Base-by-base conservation (phyloP, 2,888 invertebrate species). In the Eupithecia insigniata region DNA sequence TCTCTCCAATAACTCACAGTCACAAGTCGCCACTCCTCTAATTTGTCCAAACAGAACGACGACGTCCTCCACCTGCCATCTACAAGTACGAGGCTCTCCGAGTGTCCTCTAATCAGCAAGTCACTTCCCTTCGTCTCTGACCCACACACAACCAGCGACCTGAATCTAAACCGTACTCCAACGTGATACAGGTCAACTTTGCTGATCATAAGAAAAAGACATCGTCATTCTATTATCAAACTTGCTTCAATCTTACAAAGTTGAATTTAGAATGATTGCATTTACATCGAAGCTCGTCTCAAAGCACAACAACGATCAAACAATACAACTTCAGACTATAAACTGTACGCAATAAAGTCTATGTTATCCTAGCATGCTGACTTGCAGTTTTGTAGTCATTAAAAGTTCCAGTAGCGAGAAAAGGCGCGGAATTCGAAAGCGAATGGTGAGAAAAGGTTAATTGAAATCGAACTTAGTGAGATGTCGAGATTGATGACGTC, bases 351-450 rank as follows among this genome's bases (percentile, higher is more conserved):
- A 0, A 62, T 72, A 73, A 39, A 61, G 72, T 46, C 46, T n/a
- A 69, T 43, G 12, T 36, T 16, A 26, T 26, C 12, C 5, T 43
- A 60, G 30, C 66, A 72, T 58, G 74, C 76, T 83, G 83, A 83
- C 82, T 84, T 80, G 83, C 83, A 80, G 66, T 76, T 80, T 80
- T 73, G 46, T 69, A 77, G 78, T 81, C 80, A 83, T 84, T 83
- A 82, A 76, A 79, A 82, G 76, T 81, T 80, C 74, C 80, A 75
- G 79, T 79, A 76, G 80, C 80, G 30, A 26, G 32, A 72, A 67
- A 43, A 71, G 74, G 66, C 65, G 58, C 68, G 70, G 71, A 69
- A 72, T 70, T 67, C 39, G 70, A 74, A 74, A 62, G 71, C 72
- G 60, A 62, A 70, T 69, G 68, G 73, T 76, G 78, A 77, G 77